Percentiles rank a stretch among this genome's conserved stretches.
These are phyloP conservation scores for Neomorphus geoffroyi DNA, from an alignment of 2,797 vertebrate species.

Conservation along the genomic window DNA sequence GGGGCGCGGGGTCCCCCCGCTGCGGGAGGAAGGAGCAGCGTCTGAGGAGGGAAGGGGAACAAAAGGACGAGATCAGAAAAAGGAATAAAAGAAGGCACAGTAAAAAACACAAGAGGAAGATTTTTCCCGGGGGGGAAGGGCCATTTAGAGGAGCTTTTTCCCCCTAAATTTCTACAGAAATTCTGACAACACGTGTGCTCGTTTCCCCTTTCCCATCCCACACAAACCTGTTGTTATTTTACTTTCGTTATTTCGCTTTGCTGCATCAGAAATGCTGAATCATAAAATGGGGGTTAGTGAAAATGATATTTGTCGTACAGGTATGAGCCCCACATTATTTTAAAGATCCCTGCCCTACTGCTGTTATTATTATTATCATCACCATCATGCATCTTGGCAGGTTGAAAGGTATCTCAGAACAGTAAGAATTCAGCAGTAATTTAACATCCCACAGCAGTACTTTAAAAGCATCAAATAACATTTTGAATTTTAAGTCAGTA, in stretches of 20 bases:
- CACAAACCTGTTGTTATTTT: slow-evolving; percentile 63
- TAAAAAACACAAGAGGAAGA: slow-evolving; percentile 53
- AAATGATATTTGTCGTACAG: slow-evolving; percentile 64
- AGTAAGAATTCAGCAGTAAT: slow-evolving; percentile 56
- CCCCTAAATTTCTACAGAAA: neutral
- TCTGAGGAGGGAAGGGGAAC: slow-evolving; percentile 23
- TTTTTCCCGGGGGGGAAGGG: neutral
- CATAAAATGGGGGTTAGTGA: slow-evolving; percentile 45
- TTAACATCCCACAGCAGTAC: slow-evolving; percentile 52
- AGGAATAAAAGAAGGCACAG: slow-evolving; percentile 26
- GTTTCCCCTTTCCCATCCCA: slow-evolving; percentile 41
- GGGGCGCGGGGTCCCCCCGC: neutral
- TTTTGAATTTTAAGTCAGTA: slow-evolving; percentile 56
- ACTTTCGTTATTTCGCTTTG: slow-evolving; percentile 48
- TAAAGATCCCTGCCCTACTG: slow-evolving; percentile 19
- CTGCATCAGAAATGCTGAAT: slow-evolving; percentile 63
- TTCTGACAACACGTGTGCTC: neutral
- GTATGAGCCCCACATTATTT: slow-evolving; percentile 33
- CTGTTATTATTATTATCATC: slow-evolving; percentile 39
- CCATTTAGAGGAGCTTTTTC: neutral
- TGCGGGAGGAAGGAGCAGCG: neutral
- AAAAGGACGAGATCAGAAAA: slow-evolving; percentile 50
- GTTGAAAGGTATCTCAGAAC: slow-evolving; percentile 65
- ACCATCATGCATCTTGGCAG: slow-evolving; percentile 59
- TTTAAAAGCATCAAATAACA: slow-evolving; percentile 49